Evolutionary conservation across 1,140 invertebrate species (phyloP).

Genomic region (Aphelenchoides fujianensis): DNA sequence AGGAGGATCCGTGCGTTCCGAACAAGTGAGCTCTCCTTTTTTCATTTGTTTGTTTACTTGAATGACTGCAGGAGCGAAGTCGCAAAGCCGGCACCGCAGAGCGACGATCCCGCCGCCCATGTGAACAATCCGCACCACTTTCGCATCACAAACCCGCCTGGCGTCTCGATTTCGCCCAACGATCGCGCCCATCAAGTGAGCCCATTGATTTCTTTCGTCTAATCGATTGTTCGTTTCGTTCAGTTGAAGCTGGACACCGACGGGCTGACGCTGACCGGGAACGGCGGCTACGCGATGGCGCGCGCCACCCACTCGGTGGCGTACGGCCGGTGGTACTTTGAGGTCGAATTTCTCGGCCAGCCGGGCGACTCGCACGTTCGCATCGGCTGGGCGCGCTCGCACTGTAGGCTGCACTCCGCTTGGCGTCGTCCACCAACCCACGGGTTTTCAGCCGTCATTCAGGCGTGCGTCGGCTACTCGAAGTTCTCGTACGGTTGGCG

Average conservation of each 20-base stretch:
- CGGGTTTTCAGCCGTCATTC: slow-evolving; percentile 93
- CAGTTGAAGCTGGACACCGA: slow-evolving; percentile 89
- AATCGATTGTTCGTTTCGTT: no score
- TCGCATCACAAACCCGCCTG: slow-evolving; percentile 77
- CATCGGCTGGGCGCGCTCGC: slow-evolving; percentile 82
- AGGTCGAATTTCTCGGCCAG: slow-evolving; percentile 86
- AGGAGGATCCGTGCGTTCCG: slow-evolving; percentile 93
- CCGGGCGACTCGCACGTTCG: slow-evolving; percentile 84
- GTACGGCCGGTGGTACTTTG: slow-evolving; percentile 72
- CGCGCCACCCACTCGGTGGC: slow-evolving; percentile 83
- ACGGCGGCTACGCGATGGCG: slow-evolving; percentile 95
- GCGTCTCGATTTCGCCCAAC: slow-evolving; percentile 86
- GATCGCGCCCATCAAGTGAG: slow-evolving; percentile 70
- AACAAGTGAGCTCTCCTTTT: slow-evolving; percentile 69
- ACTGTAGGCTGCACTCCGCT: slow-evolving; percentile 66
- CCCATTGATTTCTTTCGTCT: slow-evolving; percentile 6
- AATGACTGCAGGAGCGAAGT: no score
- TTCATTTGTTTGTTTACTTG: no score
- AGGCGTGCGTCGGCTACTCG: slow-evolving; percentile 81
- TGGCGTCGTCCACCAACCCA: no score
- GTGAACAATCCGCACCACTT: slow-evolving; percentile 97
- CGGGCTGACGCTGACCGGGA: slow-evolving; percentile 84
- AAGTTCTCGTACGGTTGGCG: slow-evolving; percentile 98
- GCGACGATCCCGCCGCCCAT: slow-evolving; percentile 64
- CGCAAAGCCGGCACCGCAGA: slow-evolving; percentile 52